Evolutionary conservation across 1,140 invertebrate genomes (phyloP).

Genomic region (Diorhabda carinulata): DNA sequence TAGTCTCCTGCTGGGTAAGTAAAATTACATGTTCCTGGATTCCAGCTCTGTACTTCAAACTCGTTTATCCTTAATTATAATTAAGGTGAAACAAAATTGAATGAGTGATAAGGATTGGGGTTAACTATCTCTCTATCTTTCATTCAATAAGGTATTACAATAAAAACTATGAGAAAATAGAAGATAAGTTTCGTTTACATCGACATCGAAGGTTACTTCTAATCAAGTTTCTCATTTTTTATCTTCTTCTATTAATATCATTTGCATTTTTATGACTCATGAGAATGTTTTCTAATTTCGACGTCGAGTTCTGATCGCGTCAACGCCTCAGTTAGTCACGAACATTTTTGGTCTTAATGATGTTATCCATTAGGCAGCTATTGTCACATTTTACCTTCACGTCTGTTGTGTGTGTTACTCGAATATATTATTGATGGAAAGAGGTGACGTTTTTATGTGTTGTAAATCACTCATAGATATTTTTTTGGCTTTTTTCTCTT

Average conservation of each 20-base stretch:
- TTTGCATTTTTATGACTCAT: slow-evolving; percentile 8
- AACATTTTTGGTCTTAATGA: no score
- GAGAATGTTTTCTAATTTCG: slow-evolving; percentile 6
- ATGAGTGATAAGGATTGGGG: neutral
- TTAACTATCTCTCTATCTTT: neutral
- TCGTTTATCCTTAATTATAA: slow-evolving; percentile 7
- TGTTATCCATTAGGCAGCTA: no score
- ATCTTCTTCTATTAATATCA: neutral
- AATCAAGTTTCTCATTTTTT: neutral
- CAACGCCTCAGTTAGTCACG: neutral
- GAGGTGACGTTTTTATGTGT: no score
- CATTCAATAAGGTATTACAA: neutral
- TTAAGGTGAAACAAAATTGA: slow-evolving; percentile 5
- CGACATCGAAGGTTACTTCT: neutral
- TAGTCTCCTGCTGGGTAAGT: no score
- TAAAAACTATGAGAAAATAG: neutral
- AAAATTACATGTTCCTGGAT: no score
- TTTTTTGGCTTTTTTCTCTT: no score
- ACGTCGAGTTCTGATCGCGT: neutral
- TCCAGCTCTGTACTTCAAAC: no score
- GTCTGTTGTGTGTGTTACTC: no score
- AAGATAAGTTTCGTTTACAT: neutral
- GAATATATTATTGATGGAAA: no score
- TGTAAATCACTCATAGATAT: no score
- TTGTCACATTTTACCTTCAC: no score